Evolutionary conservation across 2,797 vertebrate species (phyloP).

Genomic region (Peromyscus aztecus): DNA sequence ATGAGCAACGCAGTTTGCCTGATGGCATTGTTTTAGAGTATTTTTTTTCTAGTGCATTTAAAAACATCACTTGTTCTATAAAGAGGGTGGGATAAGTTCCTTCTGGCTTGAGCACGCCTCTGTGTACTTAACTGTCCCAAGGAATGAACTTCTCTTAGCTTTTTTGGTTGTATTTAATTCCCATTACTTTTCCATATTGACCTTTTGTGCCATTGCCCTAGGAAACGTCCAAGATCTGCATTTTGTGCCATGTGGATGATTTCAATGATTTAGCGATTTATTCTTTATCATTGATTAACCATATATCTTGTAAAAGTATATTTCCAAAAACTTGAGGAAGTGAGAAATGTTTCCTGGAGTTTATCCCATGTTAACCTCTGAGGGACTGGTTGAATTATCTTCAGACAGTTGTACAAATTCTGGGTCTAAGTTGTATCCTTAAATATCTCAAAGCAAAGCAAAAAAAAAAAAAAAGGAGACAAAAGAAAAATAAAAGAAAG

Average conservation of each 20-base stretch:
- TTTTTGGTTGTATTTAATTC: not conserved
- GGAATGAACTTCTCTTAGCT: not conserved
- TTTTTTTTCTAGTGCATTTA: not conserved
- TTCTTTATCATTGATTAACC: constrained; percentile 45
- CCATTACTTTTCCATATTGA: constrained; percentile 52
- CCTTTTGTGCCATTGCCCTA: constrained; percentile 34
- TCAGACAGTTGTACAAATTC: not conserved
- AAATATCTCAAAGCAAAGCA: not conserved
- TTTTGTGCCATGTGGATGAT: not conserved
- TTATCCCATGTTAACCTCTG: not conserved
- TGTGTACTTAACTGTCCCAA: not conserved
- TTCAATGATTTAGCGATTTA: constrained; percentile 41
- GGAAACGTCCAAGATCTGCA: constrained; percentile 11
- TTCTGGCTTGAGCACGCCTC: not conserved
- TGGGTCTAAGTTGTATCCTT: not conserved
- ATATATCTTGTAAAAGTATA: not conserved
- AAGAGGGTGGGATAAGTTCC: not conserved
- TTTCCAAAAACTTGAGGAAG: not conserved
- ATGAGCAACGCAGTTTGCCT: not conserved
- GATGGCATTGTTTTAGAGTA: not conserved
- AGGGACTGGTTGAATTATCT: not conserved
- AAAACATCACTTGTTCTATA: not conserved
- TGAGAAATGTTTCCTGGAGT: not conserved
- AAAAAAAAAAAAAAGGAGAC: not conserved
- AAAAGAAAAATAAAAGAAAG: not conserved